These are phyloP conservation scores for Ailuropoda melanoleuca DNA, from an alignment of 2,113 vertebrate genomes.

Conservation along the genomic window DNA sequence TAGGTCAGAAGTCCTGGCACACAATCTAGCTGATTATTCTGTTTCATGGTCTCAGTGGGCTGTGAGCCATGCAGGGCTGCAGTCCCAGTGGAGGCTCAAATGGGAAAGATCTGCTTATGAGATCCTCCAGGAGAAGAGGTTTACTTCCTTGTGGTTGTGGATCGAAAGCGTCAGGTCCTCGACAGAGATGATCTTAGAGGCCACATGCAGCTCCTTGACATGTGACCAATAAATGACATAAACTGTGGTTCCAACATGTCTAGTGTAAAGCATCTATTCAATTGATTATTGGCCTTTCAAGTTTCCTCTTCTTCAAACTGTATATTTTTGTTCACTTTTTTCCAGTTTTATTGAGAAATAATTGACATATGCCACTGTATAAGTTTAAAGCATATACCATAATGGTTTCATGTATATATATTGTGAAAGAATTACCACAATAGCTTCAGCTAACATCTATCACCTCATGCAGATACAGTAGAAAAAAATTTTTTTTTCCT, in stretches of 20 bases:
- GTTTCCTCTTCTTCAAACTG: background rate
- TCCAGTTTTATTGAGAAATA: background rate
- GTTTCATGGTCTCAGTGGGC: background rate
- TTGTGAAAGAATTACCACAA: background rate
- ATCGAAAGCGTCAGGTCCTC: background rate
- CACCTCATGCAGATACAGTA: background rate
- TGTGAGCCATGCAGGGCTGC: background rate
- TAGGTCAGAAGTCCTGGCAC: background rate
- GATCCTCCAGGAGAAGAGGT: background rate
- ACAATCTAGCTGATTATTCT: accelerated
- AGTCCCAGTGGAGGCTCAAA: background rate
- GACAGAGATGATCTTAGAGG: background rate
- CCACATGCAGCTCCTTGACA: background rate
- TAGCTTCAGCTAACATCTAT: background rate
- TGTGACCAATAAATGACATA: background rate
- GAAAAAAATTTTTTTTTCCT: background rate
- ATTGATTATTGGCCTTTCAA: background rate
- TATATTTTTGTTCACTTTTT: background rate
- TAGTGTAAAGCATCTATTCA: background rate
- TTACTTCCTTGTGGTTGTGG: background rate
- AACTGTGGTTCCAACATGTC: background rate
- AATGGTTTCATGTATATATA: background rate
- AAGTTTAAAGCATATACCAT: background rate
- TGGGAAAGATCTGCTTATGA: background rate
- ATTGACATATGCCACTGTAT: background rate